These are phyloP conservation scores for Pasiphila rectangulata DNA, from an alignment of 2,888 invertebrate species.

Conservation along the genomic window DNA sequence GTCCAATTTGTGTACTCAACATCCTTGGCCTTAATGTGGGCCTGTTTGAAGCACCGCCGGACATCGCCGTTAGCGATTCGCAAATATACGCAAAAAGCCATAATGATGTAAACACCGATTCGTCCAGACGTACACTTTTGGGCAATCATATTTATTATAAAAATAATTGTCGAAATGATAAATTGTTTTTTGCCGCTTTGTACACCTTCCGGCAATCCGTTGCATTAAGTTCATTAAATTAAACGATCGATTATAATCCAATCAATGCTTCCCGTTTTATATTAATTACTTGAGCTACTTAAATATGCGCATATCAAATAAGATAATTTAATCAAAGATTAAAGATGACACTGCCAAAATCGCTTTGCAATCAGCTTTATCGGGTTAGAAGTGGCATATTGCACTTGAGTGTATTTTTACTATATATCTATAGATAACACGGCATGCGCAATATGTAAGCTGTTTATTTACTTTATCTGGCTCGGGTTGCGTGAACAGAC, in stretches of 20 bases:
- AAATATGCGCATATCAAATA: constrained; percentile 17
- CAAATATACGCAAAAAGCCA: constrained; percentile 58
- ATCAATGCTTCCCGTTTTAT: constrained; percentile 17
- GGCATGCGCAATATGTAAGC: constrained; percentile 27
- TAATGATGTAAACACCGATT: constrained; percentile 57
- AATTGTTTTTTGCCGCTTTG: constrained; percentile 33
- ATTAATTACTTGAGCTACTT: constrained; percentile 15
- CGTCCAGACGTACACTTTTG: constrained; percentile 37
- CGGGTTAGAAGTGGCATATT: constrained; percentile 29
- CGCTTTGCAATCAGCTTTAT: constrained; percentile 14
- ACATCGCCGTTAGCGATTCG: constrained; percentile 60
- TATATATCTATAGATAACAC: constrained; percentile 26
- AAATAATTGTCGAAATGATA: constrained; percentile 39
- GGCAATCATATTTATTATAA: constrained; percentile 41
- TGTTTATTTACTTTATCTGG: constrained; percentile 33
- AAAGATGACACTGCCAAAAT: background rate
- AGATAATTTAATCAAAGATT: constrained; percentile 14
- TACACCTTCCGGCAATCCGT: constrained; percentile 29
- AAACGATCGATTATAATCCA: constrained; percentile 26
- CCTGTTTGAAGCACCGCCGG: constrained; percentile 59
- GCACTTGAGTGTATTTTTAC: constrained; percentile 30
- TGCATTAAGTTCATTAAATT: constrained; percentile 28
- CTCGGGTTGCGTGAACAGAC: constrained; percentile 45
- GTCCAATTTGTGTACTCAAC: constrained; percentile 59
- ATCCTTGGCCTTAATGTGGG: constrained; percentile 72